Base-by-base conservation (phyloP, 1,140 invertebrate genomes). In the Lepidotrigona ventralis region DNA sequence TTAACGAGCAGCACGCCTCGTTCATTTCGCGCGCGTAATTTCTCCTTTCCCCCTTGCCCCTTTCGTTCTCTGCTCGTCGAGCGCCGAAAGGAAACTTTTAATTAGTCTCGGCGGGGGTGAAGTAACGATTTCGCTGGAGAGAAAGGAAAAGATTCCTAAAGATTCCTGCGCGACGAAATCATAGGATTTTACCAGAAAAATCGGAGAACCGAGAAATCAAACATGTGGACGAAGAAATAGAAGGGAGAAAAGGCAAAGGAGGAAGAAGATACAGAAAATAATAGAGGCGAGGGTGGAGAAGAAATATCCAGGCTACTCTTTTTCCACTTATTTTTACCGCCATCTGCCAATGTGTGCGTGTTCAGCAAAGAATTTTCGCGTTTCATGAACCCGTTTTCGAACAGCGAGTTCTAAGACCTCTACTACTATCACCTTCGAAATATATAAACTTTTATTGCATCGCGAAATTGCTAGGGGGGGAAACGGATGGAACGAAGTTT, bases 321-420 rank as follows among this genome's bases (percentile, higher is more conserved):
- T 91, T 89, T 90, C 83, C 91, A 92, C 92, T 93, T 93, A 92
- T 92, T 92, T 92, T 90, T 86, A 80, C 86, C 81, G 54, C 72
- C 85, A 39, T 29, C 15, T 17, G 11, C 54, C 21, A 14, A 8
- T 46, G 39, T 46, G 39, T 8, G 39, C 8, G 39, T 8, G 39
- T 46, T 15, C n/a, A 87, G 85, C 85, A 81, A 87, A 89, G 90
- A 93, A 93, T 91, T 92, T 33, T 91, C 88, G 88, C 92, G 90
- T 93, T 93, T 92, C 90, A 91, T 88, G 63, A 85, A 88, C 85
- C 88, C 85, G n/a, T n/a, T n/a, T n/a, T 77, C 83, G 85, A 89
- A 90, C 82, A 46, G 82, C 86, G 86, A 33, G 33, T 74, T 79
- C 83, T 74, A 68, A 68, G 69, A 54, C 68, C 58, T 33, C 81